phyloP scores from a whole-genome alignment of 2,113 vertebrate species.

The Hiodon tergisus region DNA sequence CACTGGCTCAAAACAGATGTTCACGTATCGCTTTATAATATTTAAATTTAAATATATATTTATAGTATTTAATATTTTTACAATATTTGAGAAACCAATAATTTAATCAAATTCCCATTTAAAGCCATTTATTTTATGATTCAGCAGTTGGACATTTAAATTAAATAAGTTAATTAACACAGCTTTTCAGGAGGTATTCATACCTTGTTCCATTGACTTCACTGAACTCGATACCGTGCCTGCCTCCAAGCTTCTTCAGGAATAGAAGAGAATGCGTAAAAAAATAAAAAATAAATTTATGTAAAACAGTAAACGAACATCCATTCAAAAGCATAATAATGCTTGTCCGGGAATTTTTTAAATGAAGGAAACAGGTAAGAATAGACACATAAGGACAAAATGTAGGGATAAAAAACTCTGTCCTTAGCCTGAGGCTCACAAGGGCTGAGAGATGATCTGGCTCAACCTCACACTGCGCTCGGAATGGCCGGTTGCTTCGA shows the following conservation, averaged over 20 bases:
- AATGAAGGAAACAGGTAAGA: conserved; percentile 28
- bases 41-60: too few species aligned
- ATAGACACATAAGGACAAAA: conserved; percentile 43
- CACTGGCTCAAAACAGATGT: too few species aligned
- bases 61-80: too few species aligned
- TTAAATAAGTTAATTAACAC: conserved; percentile 29
- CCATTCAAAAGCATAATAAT: too few species aligned
- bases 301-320: conserved; percentile 1
- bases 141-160: too few species aligned
- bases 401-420: conserved; percentile 67
- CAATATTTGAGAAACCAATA: too few species aligned
- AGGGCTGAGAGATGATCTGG: conserved; percentile 86
- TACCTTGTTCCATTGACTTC: conserved; percentile 97
- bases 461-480: conserved; percentile 96
- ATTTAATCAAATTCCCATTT: too few species aligned
- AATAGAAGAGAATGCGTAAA: conserved; percentile 73
- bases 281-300: conserved; percentile 10
- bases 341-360: too few species aligned
- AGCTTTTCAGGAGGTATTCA: conserved; percentile 57
- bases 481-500: conserved; percentile 98
- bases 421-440: conserved; percentile 76
- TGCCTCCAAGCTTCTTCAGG: conserved; percentile 78
- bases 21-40: too few species aligned
- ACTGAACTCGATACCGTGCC: conserved; percentile 82
- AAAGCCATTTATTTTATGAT: too few species aligned